phyloP scores from a whole-genome alignment of 2,888 invertebrate genomes.

The Polia nebulosa region DNA sequence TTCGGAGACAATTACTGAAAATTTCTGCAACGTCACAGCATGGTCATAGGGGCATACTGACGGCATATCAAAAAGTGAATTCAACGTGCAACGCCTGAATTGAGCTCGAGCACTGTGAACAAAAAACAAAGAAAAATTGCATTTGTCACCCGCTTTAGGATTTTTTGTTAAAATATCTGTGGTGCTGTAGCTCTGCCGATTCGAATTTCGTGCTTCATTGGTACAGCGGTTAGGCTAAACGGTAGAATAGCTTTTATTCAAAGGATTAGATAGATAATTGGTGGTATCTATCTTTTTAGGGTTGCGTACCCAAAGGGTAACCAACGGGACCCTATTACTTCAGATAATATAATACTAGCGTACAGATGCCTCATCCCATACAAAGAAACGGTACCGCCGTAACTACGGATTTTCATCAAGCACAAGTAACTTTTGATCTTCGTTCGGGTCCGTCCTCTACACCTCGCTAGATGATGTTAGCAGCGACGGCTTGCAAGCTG shows the following conservation, averaged over 20 bases:
- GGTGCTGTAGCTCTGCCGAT: constrained; percentile 24
- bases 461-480: too few species aligned
- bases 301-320: too few species aligned
- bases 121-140: constrained; percentile 48
- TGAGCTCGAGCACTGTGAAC: constrained; percentile 78
- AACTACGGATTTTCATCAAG: too few species aligned
- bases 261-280: constrained; percentile 43
- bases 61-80: constrained; percentile 72
- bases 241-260: constrained; percentile 35
- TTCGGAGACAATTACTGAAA: constrained; percentile 84
- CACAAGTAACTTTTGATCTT: too few species aligned
- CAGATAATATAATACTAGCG: too few species aligned
- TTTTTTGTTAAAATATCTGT: constrained; percentile 44
- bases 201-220: constrained; percentile 45
- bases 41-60: constrained; percentile 62
- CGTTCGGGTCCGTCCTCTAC: too few species aligned
- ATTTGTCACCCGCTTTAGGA: constrained; percentile 35
- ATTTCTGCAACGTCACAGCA: constrained; percentile 81
- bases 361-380: too few species aligned
- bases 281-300: constrained; percentile 14
- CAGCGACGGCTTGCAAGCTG: too few species aligned
- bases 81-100: constrained; percentile 83
- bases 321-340: too few species aligned
- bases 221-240: constrained; percentile 33
- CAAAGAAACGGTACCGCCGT: too few species aligned